These are phyloP conservation scores for Ceratina japonica DNA, from an alignment of 1,140 invertebrate species.

Conservation along the genomic window DNA sequence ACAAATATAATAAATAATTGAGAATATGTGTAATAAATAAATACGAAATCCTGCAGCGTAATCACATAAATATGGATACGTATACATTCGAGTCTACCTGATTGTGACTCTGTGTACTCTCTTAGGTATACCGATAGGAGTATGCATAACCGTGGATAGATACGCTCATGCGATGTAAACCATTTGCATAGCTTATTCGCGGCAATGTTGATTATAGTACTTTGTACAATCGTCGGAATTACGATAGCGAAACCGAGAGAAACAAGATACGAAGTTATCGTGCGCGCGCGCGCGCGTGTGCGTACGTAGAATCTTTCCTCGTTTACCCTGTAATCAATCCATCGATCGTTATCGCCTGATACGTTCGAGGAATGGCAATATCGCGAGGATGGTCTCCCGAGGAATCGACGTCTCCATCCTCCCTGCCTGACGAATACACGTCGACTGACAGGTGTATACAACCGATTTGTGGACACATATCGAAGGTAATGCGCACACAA, in stretches of 20 bases:
- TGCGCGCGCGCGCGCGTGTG: not conserved
- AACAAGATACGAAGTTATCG: not conserved
- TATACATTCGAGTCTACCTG: not conserved
- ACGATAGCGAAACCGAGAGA: no score
- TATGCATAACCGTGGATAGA: slow-evolving; percentile 1
- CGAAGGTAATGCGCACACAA: not conserved
- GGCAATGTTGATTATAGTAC: not conserved
- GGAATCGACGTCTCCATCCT: slow-evolving; percentile 26
- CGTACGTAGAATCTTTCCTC: not conserved
- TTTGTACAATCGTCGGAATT: not conserved
- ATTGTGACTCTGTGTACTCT: not conserved
- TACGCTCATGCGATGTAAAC: not conserved
- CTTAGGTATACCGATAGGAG: not conserved
- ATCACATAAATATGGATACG: slow-evolving; percentile 10
- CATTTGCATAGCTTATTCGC: slow-evolving; percentile 6
- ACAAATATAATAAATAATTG: no score
- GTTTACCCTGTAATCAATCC: not conserved
- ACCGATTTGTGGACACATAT: not conserved
- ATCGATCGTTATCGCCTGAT: slow-evolving; percentile 4
- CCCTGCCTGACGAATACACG: not conserved
- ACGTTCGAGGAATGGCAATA: not conserved
- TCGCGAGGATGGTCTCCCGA: slow-evolving; percentile 12
- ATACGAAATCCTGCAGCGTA: not conserved
- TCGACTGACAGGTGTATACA: slow-evolving; percentile 2
- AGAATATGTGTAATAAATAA: no score